These are phyloP conservation scores for Chirona hameri DNA, from an alignment of 2,888 invertebrate genomes.

Conservation along the genomic window DNA sequence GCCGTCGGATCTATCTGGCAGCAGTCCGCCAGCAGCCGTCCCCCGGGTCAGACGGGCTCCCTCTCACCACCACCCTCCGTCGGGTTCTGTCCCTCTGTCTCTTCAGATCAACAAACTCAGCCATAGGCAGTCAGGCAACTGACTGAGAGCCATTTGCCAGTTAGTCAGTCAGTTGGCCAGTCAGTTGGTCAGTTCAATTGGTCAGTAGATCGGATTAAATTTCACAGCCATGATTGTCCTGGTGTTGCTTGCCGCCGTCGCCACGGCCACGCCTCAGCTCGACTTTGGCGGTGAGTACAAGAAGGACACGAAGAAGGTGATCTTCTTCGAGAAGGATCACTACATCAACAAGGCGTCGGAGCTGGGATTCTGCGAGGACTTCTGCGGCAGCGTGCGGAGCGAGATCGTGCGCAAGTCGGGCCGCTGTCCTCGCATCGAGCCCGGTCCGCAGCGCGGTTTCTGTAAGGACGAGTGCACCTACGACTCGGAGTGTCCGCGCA, in stretches of 20 bases:
- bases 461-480: slow-evolving; percentile 2
- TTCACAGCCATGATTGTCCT: not conserved
- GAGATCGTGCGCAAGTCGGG: not conserved
- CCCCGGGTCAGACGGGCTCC: too few species aligned
- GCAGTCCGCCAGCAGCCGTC: too few species aligned
- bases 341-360: slow-evolving; percentile 5
- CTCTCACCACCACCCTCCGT: too few species aligned
- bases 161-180: too few species aligned
- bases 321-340: slow-evolving; percentile 14
- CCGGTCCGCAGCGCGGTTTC: not conserved
- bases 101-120: too few species aligned
- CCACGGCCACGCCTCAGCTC: not conserved
- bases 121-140: too few species aligned
- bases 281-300: not conserved
- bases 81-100: too few species aligned
- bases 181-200: too few species aligned
- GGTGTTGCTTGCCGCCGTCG: not conserved
- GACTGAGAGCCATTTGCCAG: too few species aligned
- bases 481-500: slow-evolving; percentile 13
- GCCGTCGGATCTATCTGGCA: too few species aligned
- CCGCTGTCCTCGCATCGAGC: not conserved
- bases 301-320: not conserved
- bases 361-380: not conserved
- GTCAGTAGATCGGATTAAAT: too few species aligned
- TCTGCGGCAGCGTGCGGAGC: not conserved